Evolutionary conservation across 2,797 vertebrate species (phyloP), one percentile per base, ranked within the genome.

Genomic region (Microctenopoma steveboyesi): DNA sequence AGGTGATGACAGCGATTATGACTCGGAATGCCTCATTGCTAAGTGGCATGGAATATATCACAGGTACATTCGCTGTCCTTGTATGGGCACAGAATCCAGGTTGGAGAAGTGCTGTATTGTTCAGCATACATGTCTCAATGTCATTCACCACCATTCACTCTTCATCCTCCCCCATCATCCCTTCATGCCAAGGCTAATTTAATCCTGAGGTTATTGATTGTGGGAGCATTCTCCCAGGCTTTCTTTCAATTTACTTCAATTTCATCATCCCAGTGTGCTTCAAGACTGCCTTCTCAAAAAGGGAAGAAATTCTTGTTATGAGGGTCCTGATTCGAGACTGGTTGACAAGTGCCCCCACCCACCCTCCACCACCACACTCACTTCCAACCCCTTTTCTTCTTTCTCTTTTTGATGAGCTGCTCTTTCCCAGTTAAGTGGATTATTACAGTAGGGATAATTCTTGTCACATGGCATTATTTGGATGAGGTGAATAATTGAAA

Each of bases 401-500:
- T 90, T 93, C 91, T 92, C 86, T 89, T 92, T 93, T 92, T 93
- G 93, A 94, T 93, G 93, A 94, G 93, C 92, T 94, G 93, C 92
- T 94, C 93, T 94, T 95, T 94, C 90, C 91, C 92, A 94, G 93
- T 95, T 95, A 95, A 94, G 94, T 95, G 94, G 94, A 95, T 95
- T 95, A 95, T 94, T 94, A 94, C 93, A 95, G 93, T 91, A 92
- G 91, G 93, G 92, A 94, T 95, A 95, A 95, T 94, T 95, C 93
- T 94, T 95, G 94, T 95, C 94, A 95, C 93, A 94, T 93, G 92
- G 92, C 93, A 95, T 95, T 95, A 95, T 95, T 95, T 94, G 93
- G 94, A 95, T 92, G 93, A 94, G 92, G 94, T 95, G 94, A 95
- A 95, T 95, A 95, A 95, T 95, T 95, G 93, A 95, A 95, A 95